These are phyloP conservation scores for Sarcoramphus papa DNA, from an alignment of 2,797 vertebrate species.

Conservation along the genomic window DNA sequence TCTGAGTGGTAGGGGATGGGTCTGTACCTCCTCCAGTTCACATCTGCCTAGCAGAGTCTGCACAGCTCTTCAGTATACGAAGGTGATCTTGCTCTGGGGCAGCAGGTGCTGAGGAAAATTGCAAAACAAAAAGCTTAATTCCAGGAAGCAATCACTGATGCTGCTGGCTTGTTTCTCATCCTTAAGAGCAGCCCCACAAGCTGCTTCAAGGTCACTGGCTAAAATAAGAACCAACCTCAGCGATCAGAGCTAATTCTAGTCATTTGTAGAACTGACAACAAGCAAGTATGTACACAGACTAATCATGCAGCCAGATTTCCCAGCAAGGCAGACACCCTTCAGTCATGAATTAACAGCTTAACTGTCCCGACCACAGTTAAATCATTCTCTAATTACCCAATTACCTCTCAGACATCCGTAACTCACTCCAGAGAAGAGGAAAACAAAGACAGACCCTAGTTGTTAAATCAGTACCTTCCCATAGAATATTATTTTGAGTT, in stretches of 20 bases:
- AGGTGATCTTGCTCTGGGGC: not conserved
- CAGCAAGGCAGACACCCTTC: not conserved
- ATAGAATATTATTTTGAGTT: not conserved
- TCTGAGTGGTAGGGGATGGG: not conserved
- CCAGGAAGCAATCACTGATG: not conserved
- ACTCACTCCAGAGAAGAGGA: not conserved
- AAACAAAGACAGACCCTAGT: not conserved
- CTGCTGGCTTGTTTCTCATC: not conserved
- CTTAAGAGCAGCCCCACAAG: not conserved
- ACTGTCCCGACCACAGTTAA: not conserved
- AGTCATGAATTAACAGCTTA: not conserved
- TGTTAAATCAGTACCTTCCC: not conserved
- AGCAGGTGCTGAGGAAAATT: not conserved
- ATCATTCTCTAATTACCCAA: not conserved
- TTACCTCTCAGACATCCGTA: not conserved
- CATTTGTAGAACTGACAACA: not conserved
- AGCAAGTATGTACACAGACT: not conserved
- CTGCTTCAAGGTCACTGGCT: not conserved
- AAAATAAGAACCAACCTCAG: not conserved
- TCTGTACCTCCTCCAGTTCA: not conserved
- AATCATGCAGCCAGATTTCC: not conserved
- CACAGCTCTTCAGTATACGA: not conserved
- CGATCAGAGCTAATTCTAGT: not conserved
- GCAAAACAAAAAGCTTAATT: not conserved
- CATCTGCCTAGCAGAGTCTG: not conserved